phyloP scores from a whole-genome alignment of 2,797 vertebrate genomes.

The Sphenodon punctatus region DNA sequence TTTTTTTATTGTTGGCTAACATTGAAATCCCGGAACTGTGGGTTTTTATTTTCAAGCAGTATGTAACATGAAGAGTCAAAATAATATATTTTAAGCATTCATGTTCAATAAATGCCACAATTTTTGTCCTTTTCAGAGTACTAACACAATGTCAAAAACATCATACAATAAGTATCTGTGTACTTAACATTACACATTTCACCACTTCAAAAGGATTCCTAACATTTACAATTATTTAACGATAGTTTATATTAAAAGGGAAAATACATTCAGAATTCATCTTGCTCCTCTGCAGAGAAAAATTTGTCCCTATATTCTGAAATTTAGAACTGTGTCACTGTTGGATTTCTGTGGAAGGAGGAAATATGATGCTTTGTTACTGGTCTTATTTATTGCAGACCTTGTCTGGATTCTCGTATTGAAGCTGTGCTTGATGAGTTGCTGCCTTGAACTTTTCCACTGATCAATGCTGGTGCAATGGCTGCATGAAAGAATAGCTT shows the following conservation, averaged over 20 bases:
- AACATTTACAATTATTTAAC: conserved; percentile 46
- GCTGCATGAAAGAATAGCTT: conserved; percentile 78
- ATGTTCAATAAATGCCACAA: neutral
- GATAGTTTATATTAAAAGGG: conserved; percentile 49
- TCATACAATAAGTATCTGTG: conserved; percentile 7
- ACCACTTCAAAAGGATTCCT: conserved; percentile 44
- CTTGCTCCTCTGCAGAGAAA: conserved; percentile 34
- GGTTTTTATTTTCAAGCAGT: conserved; percentile 53
- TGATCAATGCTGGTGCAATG: conserved; percentile 78
- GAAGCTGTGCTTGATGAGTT: conserved; percentile 80
- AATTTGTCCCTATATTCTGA: conserved; percentile 62
- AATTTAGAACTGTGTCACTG: conserved; percentile 70
- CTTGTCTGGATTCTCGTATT: conserved; percentile 79
- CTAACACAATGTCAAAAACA: conserved; percentile 30
- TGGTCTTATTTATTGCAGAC: conserved; percentile 81
- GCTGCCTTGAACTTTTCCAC: conserved; percentile 82
- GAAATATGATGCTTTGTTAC: conserved; percentile 78
- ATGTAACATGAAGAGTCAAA: conserved; percentile 31
- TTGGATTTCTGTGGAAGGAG: conserved; percentile 73
- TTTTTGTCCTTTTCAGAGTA: neutral
- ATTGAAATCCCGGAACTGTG: conserved; percentile 58
- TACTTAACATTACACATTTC: conserved; percentile 48
- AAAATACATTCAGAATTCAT: conserved; percentile 51
- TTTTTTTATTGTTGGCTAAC: conserved; percentile 67
- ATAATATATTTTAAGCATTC: conserved; percentile 54